Evolutionary conservation across 2,888 invertebrate species (phyloP), one percentile per base, ranked within the genome.

Genomic region (Diplolepis rosae): DNA sequence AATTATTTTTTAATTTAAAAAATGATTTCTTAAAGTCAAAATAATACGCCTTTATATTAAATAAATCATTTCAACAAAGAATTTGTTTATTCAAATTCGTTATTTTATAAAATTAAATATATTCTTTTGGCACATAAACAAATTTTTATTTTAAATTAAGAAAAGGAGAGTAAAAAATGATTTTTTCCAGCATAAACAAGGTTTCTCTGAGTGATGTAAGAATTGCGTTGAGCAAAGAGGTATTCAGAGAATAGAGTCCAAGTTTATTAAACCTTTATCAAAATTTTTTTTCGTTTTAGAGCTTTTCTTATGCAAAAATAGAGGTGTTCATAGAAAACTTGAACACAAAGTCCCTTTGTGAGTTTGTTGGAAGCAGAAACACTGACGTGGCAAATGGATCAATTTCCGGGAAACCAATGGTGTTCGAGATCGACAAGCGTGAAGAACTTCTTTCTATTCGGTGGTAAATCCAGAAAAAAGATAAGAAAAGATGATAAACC

Each of bases 401-500:
- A 67, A 71, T 76, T 73, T 73, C 69, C 72, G 72, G 48, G 42
- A 67, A 66, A 73, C 71, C 73, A 76, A 73, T 73, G 69, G 68
- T 69, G 67, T 70, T 76, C 69, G 52, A 72, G 71, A 72, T 68
- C 65, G 66, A 56, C 65, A 72, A 71, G 35, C 69, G 66, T 68
- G 68, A 71, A 71, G 42, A 61, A 71, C 67, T 75, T 70, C 71
- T 69, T 65, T 39, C 24, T 65, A 28, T 51, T 51, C 50, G 50
- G 22, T 51, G 51, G 18, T 50, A 69, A 69, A 69, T 69, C 50
- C 39, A 39, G 39, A n/a, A 15, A 39, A 22, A 61, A n/a, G n/a
- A 61, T 22, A 39, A 42, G 39, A 61, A 24, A 42, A 24, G 24
- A 39, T 61, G 35, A 7, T 61, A 42, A 61, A n/a, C 24, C n/a